Evolutionary conservation across 2,113 vertebrate species (phyloP), one percentile per base, ranked within the genome.

Genomic region (Syngnathus floridae): DNA sequence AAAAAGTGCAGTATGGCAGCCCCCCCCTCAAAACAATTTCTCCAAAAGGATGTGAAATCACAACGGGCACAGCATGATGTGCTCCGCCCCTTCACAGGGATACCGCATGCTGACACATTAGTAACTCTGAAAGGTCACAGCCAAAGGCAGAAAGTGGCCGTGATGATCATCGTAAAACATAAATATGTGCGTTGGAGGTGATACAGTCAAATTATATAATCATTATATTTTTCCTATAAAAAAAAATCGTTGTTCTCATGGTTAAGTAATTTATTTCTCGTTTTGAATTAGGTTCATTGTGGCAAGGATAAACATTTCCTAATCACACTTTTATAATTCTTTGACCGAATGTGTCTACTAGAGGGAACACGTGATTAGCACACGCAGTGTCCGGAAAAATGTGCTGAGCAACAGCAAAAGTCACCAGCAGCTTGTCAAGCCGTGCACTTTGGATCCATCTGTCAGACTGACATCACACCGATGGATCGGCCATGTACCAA

Each of bases 381-480:
- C 26, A 31, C 26, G 65, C 58, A 58, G 56, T 7, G 35, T 36
- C 26, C 65, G 51, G 60, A 31, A 65, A 41, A 66, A 60, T 72
- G 13, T 67, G 62, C 68, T 70, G 65, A 81, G 54, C 51, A 51
- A 10, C 71, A 59, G 61, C 63, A 71, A 65, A 79, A 75, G 70
- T 74, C 70, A 62, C n/a, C 68, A 48, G 62, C 68, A 55, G 52
- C 38, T 52, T 66, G 59, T 70, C 5, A 35, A 68, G 79, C 79
- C 67, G 69, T 22, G 58, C 70, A 70, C 60, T 31, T 77, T 14
- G 10, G 57, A 43, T 80, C 83, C 83, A 83, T 86, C 79, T 86
- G 83, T 74, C 81, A 83, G 69, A 75, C 71, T 71, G 77, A 82
- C 61, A 82, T 75, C 71, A 72, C 64, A 69, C 59, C 45, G 56